Evolutionary conservation across 2,888 invertebrate species (phyloP).

Genomic region (Copidosoma aretas): DNA sequence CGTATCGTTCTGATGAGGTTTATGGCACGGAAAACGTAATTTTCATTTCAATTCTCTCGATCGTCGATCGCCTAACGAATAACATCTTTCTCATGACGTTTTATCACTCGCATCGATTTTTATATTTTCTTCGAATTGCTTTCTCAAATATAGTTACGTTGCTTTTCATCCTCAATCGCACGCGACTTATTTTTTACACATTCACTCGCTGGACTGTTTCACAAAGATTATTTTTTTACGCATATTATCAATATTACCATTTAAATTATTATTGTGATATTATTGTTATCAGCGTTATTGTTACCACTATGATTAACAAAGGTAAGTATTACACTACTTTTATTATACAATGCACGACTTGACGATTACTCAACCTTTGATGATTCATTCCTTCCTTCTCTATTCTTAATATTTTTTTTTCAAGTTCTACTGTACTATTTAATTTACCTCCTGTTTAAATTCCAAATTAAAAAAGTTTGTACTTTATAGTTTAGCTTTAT

Average conservation of each 20-base stretch:
- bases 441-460: slow-evolving; percentile 42
- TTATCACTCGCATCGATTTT: slow-evolving; percentile 19
- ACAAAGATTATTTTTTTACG: slow-evolving; percentile 12
- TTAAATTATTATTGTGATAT: background rate
- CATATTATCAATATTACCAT: background rate
- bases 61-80: slow-evolving; percentile 11
- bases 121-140: slow-evolving; percentile 12
- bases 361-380: slow-evolving; percentile 22
- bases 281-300: slow-evolving; percentile 16
- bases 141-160: slow-evolving; percentile 1
- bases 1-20: background rate
- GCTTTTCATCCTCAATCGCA: slow-evolving; percentile 9
- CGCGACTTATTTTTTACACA: slow-evolving; percentile 6
- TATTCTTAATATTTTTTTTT: slow-evolving; percentile 17
- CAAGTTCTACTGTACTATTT: slow-evolving; percentile 58
- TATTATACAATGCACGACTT: slow-evolving; percentile 38
- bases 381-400: background rate
- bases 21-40: slow-evolving; percentile 42
- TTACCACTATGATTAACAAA: slow-evolving; percentile 11
- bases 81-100: slow-evolving; percentile 30
- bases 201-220: background rate
- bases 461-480: slow-evolving; percentile 10
- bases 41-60: slow-evolving; percentile 5
- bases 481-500: slow-evolving; percentile 8
- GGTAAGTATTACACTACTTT: slow-evolving; percentile 16